Conservation (phyloP, 2,888 invertebrate species). For the Aspidapion aeneum region DNA sequence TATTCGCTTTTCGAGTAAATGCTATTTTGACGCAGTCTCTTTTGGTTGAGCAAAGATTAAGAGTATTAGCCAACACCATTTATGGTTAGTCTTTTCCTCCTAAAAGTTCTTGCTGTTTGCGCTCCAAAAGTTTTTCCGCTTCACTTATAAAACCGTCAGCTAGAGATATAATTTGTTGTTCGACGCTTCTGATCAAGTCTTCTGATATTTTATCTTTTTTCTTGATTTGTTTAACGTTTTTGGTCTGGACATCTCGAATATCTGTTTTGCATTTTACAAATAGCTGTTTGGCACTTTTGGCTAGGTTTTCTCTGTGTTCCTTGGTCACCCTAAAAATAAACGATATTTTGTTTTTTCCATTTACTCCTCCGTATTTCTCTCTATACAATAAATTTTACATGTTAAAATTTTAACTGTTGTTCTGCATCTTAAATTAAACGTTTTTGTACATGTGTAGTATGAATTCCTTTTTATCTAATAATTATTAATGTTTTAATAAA, state of each 20-base stretch:
- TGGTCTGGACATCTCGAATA: constrained; percentile 73
- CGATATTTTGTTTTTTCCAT: constrained; percentile 5
- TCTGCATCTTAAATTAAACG: too few species aligned
- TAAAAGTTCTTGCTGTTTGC: constrained; percentile 74
- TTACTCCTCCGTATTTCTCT: background rate
- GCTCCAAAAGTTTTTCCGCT: constrained; percentile 61
- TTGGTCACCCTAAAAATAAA: constrained; percentile 71
- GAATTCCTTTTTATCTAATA: too few species aligned
- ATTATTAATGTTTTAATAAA: too few species aligned
- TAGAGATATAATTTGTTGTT: constrained; percentile 66
- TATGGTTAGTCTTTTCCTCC: constrained; percentile 50
- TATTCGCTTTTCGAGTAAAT: too few species aligned
- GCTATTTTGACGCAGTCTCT: too few species aligned
- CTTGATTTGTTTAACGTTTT: constrained; percentile 66
- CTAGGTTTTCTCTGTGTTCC: constrained; percentile 85
- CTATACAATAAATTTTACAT: background rate
- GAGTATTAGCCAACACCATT: too few species aligned
- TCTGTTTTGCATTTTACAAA: constrained; percentile 75
- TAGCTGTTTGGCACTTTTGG: constrained; percentile 81
- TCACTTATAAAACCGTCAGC: constrained; percentile 64
- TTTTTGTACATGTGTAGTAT: too few species aligned
- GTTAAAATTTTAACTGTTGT: too few species aligned
- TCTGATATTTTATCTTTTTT: constrained; percentile 65
- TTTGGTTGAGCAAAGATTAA: too few species aligned
- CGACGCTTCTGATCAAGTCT: constrained; percentile 64